phyloP scores from a whole-genome alignment of 37 sponge, comb jelly and placozoan genomes.

The Spongia lamella region DNA sequence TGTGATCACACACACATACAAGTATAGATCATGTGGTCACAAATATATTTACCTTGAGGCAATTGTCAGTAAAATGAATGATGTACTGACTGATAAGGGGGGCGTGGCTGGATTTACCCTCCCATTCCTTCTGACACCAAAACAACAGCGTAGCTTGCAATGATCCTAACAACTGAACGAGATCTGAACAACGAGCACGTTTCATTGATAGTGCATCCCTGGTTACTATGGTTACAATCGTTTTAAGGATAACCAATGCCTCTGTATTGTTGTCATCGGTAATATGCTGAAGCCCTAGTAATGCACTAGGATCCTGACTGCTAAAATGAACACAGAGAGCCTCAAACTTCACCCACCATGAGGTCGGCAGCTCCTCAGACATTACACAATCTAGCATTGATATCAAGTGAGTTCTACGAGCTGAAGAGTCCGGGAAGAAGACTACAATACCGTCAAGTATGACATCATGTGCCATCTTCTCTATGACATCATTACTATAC shows the following conservation, averaged over 20 bases:
- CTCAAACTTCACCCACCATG: slow-evolving; percentile 83
- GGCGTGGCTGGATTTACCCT: too few species aligned
- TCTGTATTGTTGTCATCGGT: slow-evolving; percentile 6
- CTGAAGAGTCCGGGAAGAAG: slow-evolving; percentile 74
- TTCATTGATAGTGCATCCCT: slow-evolving; percentile 32
- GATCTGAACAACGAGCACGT: slow-evolving; percentile 29
- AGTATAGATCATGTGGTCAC: too few species aligned
- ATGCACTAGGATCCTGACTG: slow-evolving; percentile 54
- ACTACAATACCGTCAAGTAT: slow-evolving; percentile 72
- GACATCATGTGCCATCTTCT: slow-evolving; percentile 64
- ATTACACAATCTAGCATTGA: slow-evolving; percentile 61
- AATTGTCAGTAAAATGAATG: background rate
- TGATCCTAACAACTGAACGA: slow-evolving; percentile 52
- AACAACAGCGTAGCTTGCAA: slow-evolving; percentile 56
- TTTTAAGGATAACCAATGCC: slow-evolving; percentile 43
- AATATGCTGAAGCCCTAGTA: slow-evolving; percentile 61
- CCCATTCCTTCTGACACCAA: slow-evolving; percentile 39
- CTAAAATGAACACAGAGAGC: slow-evolving; percentile 87
- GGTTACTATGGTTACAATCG: slow-evolving; percentile 57
- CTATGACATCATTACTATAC: slow-evolving; percentile 1
- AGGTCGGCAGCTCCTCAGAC: slow-evolving; percentile 52
- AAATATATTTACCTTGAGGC: background rate
- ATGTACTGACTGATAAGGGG: slow-evolving; percentile 2
- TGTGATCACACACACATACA: too few species aligned
- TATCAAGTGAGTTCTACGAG: slow-evolving; percentile 71